Evolutionary conservation across 2,797 vertebrate genomes (phyloP).

Genomic region (Sphenopsis melanotis): DNA sequence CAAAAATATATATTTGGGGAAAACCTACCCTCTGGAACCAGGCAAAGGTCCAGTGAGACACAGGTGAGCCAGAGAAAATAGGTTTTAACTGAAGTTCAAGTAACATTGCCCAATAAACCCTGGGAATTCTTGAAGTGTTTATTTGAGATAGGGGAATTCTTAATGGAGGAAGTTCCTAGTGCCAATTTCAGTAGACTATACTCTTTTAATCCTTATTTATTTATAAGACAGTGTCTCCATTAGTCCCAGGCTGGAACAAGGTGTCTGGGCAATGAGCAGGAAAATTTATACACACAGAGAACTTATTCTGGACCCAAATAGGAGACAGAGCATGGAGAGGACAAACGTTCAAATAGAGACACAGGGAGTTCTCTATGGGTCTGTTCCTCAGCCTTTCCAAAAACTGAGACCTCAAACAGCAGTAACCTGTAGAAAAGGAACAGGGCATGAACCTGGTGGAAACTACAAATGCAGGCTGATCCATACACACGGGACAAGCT

Average conservation of each 20-base stretch:
- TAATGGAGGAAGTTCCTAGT: conserved; percentile 1
- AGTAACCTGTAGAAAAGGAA: neutral
- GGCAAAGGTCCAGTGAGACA: neutral
- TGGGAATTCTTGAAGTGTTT: neutral
- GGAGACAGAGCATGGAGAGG: neutral
- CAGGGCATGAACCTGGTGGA: neutral
- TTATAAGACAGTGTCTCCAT: neutral
- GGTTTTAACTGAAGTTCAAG: conserved; percentile 33
- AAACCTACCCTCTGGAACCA: neutral
- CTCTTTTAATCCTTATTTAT: conserved; percentile 20
- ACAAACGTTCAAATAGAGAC: neutral
- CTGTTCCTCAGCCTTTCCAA: neutral
- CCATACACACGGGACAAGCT: neutral
- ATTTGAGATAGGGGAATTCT: conserved; percentile 8
- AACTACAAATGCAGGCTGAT: neutral
- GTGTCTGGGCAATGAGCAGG: neutral
- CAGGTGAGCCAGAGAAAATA: neutral
- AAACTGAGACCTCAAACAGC: neutral
- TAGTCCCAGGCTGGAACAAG: neutral
- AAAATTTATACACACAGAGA: neutral
- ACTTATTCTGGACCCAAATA: neutral
- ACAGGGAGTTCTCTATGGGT: neutral
- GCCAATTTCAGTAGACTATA: neutral
- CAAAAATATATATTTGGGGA: neutral
- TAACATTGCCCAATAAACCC: neutral